A percentile compares a stretch with the other conserved stretches of the same genome.
phyloP scores from a whole-genome alignment of 2,113 vertebrate species.

The Choloepus hoffmanni region DNA sequence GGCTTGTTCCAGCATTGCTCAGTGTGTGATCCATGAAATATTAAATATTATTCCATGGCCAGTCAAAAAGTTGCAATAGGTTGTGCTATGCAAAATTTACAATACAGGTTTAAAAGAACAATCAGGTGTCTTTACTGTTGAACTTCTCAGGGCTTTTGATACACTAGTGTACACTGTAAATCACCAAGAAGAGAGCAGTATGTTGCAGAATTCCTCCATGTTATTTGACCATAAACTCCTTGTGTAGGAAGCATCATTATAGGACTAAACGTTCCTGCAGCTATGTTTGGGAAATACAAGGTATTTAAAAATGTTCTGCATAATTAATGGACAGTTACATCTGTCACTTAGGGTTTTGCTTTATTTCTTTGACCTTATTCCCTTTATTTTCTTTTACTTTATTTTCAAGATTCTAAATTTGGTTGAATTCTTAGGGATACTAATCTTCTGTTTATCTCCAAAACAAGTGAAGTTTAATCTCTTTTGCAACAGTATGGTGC shows the following conservation, averaged over 20 bases:
- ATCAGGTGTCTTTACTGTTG: background rate
- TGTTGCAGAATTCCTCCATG: background rate
- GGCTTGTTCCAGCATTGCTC: background rate
- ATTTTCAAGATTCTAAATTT: background rate
- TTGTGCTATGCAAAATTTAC: background rate
- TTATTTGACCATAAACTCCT: background rate
- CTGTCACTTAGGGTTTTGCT: background rate
- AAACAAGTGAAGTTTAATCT: background rate
- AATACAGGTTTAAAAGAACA: background rate
- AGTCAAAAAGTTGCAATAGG: background rate
- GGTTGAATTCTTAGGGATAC: background rate
- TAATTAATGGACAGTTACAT: background rate
- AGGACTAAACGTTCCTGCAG: background rate
- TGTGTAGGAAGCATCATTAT: background rate
- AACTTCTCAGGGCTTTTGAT: background rate
- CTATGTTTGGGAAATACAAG: background rate
- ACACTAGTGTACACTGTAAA: background rate
- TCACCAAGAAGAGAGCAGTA: background rate
- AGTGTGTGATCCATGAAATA: background rate
- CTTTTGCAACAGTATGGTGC: background rate
- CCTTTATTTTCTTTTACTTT: background rate
- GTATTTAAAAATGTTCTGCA: constrained; percentile 8
- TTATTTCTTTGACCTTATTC: background rate
- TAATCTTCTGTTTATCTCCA: background rate
- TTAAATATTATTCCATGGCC: background rate